A percentile compares a stretch with the other conserved stretches of the same genome.
These are phyloP conservation scores for Ormyrus nitidulus DNA, from an alignment of 2,888 invertebrate genomes.

Conservation along the genomic window DNA sequence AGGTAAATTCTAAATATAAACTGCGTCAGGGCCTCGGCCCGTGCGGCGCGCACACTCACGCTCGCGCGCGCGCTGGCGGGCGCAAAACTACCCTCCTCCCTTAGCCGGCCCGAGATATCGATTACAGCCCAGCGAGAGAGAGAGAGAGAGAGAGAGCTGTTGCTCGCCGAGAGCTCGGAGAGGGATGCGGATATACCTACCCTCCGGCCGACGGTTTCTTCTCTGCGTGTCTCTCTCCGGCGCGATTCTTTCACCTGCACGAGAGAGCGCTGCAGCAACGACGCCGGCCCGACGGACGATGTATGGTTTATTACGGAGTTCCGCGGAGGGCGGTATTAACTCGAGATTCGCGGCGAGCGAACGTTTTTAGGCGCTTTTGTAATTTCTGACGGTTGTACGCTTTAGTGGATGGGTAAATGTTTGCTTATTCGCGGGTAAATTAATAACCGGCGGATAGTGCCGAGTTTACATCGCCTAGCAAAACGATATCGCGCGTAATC, in stretches of 20 bases:
- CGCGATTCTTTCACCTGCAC: neutral
- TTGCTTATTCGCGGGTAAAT: too few relatives aligned
- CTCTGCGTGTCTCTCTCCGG: neutral
- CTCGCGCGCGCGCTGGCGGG: neutral
- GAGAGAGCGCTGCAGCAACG: neutral
- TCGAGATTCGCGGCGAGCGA: too few relatives aligned
- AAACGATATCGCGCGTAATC: too few relatives aligned
- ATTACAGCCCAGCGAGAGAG: slow-evolving; percentile 21
- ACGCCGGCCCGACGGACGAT: too few relatives aligned
- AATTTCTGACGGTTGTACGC: too few relatives aligned
- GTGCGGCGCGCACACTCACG: slow-evolving; percentile 6
- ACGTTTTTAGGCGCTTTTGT: neutral
- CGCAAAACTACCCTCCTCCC: slow-evolving; percentile 28
- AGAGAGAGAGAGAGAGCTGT: neutral
- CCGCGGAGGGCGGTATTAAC: too few relatives aligned
- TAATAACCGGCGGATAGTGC: too few relatives aligned
- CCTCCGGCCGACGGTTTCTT: neutral
- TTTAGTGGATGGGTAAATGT: neutral
- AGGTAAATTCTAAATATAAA: slow-evolving; percentile 59
- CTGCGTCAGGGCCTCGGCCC: slow-evolving; percentile 50
- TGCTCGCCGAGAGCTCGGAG: too few relatives aligned
- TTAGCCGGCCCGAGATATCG: slow-evolving; percentile 30
- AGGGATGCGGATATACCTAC: too few relatives aligned
- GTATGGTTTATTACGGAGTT: too few relatives aligned
- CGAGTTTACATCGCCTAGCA: too few relatives aligned